Conservation (phyloP, 2,888 invertebrate species). For the Eupeodes latifasciatus region DNA sequence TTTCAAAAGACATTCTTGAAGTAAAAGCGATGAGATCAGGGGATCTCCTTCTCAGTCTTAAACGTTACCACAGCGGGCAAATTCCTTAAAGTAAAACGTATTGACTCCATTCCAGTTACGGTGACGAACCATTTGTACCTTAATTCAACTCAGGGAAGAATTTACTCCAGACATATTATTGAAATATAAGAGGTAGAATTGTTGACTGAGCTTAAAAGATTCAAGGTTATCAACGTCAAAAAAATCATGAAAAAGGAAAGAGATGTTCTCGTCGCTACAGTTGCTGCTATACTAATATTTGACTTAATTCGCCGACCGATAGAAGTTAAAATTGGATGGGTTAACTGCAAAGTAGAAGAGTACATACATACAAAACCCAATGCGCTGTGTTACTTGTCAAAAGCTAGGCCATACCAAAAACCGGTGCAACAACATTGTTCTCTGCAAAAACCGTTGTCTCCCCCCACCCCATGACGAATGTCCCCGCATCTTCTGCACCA, state of each 20-base stretch:
- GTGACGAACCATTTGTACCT: neutral
- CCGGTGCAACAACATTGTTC: neutral
- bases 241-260: neutral
- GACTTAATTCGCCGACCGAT: conserved; percentile 9
- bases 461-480: conserved; percentile 3
- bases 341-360: conserved; percentile 18
- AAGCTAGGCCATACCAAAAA: neutral
- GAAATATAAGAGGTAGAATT: conserved; percentile 9
- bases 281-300: conserved; percentile 13
- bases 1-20: neutral
- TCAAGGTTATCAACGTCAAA: neutral
- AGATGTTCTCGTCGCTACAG: neutral
- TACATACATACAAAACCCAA: neutral
- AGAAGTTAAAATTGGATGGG: conserved; percentile 15
- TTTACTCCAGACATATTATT: conserved; percentile 1
- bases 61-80: neutral
- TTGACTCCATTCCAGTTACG: conserved; percentile 6
- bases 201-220: neutral
- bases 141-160: conserved; percentile 17
- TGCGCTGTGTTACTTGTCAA: neutral
- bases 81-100: neutral
- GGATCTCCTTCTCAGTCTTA: neutral
- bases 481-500: neutral
- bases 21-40: conserved; percentile 17
- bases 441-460: neutral